These are phyloP conservation scores for Tetranychus urticae DNA, from an alignment of 1,140 invertebrate genomes.

Conservation along the genomic window DNA sequence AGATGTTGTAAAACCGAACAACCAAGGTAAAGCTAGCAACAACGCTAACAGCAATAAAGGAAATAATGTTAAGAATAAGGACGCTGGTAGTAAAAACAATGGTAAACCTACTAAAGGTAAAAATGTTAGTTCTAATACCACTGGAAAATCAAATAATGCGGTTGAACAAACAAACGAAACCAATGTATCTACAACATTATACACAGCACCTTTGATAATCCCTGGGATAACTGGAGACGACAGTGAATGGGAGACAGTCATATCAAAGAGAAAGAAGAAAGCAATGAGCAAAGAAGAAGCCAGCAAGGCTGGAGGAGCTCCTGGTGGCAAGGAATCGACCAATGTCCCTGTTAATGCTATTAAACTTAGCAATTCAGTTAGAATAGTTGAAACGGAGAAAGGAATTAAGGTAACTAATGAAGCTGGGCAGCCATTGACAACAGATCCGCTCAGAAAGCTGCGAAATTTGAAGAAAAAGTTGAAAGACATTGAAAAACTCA, in stretches of 20 bases:
- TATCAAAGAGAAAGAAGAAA: conserved; percentile 8
- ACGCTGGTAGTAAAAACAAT: neutral
- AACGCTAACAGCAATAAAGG: neutral
- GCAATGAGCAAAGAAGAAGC: neutral
- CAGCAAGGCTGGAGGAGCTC: neutral
- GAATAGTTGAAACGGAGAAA: neutral
- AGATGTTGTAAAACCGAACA: neutral
- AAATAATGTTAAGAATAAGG: neutral
- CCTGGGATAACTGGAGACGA: neutral
- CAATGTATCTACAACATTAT: neutral
- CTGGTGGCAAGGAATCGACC: neutral
- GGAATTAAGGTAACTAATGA: conserved; percentile 3
- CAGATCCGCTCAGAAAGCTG: conserved; percentile 41
- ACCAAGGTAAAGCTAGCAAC: neutral
- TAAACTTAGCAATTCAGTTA: neutral
- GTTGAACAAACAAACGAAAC: neutral
- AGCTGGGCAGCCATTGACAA: conserved; percentile 13
- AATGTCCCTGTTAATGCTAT: neutral
- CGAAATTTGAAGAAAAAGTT: conserved; percentile 71
- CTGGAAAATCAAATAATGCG: too few species aligned
- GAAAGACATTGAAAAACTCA: conserved; percentile 62
- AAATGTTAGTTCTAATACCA: neutral
- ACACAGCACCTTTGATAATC: neutral
- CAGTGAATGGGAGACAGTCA: conserved; percentile 6
- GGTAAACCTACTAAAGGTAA: neutral